These are phyloP conservation scores for Euproctis similis DNA, from an alignment of 2,888 invertebrate genomes.

Conservation along the genomic window DNA sequence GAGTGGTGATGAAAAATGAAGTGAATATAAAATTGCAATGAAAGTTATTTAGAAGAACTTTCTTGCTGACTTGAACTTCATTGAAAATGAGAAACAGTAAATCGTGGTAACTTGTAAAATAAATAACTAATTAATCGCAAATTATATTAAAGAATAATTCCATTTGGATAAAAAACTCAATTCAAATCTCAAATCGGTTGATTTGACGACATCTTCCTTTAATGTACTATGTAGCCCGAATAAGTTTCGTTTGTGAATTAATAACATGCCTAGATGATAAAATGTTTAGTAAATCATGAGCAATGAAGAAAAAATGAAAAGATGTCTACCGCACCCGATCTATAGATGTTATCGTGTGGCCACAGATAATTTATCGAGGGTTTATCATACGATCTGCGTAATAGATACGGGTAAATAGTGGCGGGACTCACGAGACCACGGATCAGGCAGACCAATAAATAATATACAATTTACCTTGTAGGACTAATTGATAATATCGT, in stretches of 20 bases:
- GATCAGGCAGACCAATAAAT: slow-evolving; percentile 28
- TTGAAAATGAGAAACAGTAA: no score
- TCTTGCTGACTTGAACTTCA: no score
- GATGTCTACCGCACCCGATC: slow-evolving; percentile 33
- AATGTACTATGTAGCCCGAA: neutral
- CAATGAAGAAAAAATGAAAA: slow-evolving; percentile 44
- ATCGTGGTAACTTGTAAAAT: no score
- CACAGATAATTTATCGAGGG: slow-evolving; percentile 55
- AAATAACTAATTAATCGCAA: no score
- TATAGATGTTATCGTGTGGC: slow-evolving; percentile 42
- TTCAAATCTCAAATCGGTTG: no score
- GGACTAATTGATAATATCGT: slow-evolving; percentile 9
- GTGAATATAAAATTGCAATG: no score
- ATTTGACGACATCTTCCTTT: no score
- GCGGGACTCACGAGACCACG: slow-evolving; percentile 34
- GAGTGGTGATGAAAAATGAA: no score
- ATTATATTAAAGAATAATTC: no score
- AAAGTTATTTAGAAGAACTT: no score
- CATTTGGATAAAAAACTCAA: no score
- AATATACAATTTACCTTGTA: slow-evolving; percentile 27
- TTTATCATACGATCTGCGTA: slow-evolving; percentile 63
- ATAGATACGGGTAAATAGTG: slow-evolving; percentile 58
- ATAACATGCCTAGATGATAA: slow-evolving; percentile 11
- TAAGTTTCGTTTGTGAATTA: no score
- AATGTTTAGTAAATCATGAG: slow-evolving; percentile 49